These are phyloP conservation scores for Neopelma chrysocephalum DNA, from an alignment of 2,797 vertebrate genomes.

Conservation along the genomic window DNA sequence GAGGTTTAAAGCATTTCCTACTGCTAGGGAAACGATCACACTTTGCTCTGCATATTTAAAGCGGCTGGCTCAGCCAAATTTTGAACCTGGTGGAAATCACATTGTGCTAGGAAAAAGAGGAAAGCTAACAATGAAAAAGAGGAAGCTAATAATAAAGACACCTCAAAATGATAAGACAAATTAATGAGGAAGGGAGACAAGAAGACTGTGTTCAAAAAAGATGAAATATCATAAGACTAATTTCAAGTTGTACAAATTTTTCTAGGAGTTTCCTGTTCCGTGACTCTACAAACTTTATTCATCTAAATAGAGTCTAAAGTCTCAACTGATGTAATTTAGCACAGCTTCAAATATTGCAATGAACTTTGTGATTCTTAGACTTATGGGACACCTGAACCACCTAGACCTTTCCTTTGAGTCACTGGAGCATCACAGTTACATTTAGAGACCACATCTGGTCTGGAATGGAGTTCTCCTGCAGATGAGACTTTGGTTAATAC, in stretches of 20 bases:
- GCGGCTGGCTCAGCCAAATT: rapidly evolving
- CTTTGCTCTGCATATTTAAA: not conserved
- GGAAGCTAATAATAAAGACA: not conserved
- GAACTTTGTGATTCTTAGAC: not conserved
- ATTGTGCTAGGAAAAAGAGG: not conserved
- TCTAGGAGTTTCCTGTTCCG: not conserved
- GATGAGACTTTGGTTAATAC: not conserved
- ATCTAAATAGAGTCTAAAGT: not conserved
- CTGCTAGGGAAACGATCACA: not conserved
- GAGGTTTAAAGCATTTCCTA: not conserved
- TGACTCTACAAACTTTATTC: not conserved
- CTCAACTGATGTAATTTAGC: not conserved
- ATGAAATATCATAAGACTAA: not conserved
- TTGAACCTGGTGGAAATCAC: not conserved
- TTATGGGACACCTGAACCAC: not conserved
- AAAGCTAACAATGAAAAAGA: not conserved
- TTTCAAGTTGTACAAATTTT: not conserved
- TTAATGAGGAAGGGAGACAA: not conserved
- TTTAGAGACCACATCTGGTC: not conserved
- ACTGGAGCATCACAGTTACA: not conserved
- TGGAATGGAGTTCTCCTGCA: not conserved
- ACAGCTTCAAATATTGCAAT: not conserved
- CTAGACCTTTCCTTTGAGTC: not conserved
- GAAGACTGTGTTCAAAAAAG: not conserved
- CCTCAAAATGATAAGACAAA: not conserved